Base-by-base conservation (phyloP, 2,888 invertebrate species). In the Drosophila quasianomalipes region DNA sequence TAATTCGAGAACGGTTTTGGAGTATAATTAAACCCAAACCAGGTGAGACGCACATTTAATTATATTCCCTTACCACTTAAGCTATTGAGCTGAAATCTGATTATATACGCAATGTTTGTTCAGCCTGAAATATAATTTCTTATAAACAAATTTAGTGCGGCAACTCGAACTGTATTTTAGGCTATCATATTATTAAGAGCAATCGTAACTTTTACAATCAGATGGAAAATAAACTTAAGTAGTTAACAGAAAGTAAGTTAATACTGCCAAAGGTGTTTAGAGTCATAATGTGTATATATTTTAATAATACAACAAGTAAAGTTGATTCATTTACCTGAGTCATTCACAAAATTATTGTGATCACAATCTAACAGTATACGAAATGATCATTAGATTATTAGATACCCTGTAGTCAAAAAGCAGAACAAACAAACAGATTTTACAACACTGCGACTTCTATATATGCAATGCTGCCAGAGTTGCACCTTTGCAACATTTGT, bases 41-140 rank as follows among this genome's bases (percentile, higher is more conserved):
- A 76, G 76, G 76, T 76, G 44, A 76, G 75, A 19, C 28, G 12
- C 12, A 35, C 33, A 54, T 30, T 66, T 14, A 4, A 58, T 52
- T 65, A 51, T 33, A 59, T 26, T 58, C 7, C 41, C 57, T 33
- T 26, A 26, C 26, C 19, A 33, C 19, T 35, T n/a, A 33, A 14
- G 55, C 28, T 28, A 41, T 44, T 26, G 35, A 28, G 16, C 28
- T 30, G 41, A 55, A 54, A 70, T 55, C 31, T 14, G 61, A 58
- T 55, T 41, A 30, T 19, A 22, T 22, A 22, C 58, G 14, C 31
- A 35, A 16, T 47, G 31, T 41, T 41, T 14, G 33, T n/a, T 35
- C 49, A 60, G 4, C 14, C 22, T 14, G 9, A 52, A 52, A 6
- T 61, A 3, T 1, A 16, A 22, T 47, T 16, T 39, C 22, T 16